Conservation (phyloP, 2,797 vertebrate genomes). For the Platyrinchus mystaceus region DNA sequence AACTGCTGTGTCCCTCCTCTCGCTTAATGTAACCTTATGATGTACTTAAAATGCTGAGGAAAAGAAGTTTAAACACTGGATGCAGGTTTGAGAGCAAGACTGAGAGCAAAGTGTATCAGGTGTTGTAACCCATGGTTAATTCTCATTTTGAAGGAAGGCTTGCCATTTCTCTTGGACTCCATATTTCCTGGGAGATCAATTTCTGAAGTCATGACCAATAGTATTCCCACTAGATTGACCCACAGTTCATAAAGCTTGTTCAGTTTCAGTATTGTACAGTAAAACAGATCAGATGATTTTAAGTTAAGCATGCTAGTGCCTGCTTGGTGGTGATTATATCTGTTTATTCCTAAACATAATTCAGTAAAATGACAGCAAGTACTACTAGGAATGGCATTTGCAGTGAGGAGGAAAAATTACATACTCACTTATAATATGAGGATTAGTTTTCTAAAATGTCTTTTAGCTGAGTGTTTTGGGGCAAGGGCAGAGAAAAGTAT, state of each 20-base stretch:
- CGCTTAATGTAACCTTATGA: background rate
- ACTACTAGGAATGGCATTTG: background rate
- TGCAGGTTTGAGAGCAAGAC: background rate
- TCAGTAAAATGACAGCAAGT: background rate
- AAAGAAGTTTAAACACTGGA: background rate
- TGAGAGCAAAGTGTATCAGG: background rate
- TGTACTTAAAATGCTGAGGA: background rate
- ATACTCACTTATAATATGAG: background rate
- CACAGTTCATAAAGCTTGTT: background rate
- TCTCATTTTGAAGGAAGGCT: background rate
- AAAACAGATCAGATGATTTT: background rate
- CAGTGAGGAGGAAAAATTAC: background rate
- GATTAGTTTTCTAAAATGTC: background rate
- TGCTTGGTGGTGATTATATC: background rate
- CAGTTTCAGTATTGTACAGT: background rate
- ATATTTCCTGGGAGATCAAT: background rate
- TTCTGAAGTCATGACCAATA: background rate
- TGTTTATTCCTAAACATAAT: background rate
- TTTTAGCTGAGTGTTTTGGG: background rate
- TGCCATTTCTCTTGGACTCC: background rate
- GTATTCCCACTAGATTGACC: background rate
- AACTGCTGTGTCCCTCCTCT: background rate
- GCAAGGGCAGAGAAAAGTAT: background rate
- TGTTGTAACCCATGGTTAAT: background rate
- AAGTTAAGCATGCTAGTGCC: background rate